phyloP scores from a whole-genome alignment of 2,113 vertebrate species.

The Microcebus tavaratra region DNA sequence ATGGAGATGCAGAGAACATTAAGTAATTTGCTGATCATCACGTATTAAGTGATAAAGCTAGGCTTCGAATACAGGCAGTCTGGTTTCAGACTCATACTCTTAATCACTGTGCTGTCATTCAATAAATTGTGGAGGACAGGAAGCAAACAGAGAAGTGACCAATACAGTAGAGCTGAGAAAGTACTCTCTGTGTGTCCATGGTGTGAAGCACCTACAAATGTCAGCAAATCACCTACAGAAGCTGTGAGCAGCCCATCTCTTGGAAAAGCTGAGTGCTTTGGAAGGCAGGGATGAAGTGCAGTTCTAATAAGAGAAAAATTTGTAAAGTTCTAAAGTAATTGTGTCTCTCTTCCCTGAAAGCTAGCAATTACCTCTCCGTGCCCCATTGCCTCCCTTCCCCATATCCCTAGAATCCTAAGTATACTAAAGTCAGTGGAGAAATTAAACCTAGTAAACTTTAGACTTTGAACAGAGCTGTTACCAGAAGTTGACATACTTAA shows the following conservation, averaged over 20 bases:
- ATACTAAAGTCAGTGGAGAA: not conserved
- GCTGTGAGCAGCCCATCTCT: fast-evolving
- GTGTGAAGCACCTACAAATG: fast-evolving
- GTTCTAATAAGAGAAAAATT: not conserved
- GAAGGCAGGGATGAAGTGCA: fast-evolving
- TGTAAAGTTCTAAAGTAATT: no score
- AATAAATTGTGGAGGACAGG: not conserved
- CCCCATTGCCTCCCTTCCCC: fast-evolving
- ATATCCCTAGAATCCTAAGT: not conserved
- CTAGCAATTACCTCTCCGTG: not conserved
- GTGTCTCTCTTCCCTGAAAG: not conserved
- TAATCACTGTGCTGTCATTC: not conserved
- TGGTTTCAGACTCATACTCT: not conserved
- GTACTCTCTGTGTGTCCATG: fast-evolving
- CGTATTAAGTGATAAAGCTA: not conserved
- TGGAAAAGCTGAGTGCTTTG: not conserved
- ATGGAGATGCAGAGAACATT: not conserved
- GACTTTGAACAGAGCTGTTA: not conserved
- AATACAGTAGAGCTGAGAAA: not conserved
- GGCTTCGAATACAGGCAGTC: not conserved
- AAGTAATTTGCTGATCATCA: not conserved
- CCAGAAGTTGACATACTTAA: not conserved
- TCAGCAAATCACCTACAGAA: not conserved
- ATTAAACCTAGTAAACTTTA: not conserved
- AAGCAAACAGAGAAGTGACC: not conserved